phyloP scores from a whole-genome alignment of 37 sponge, comb jelly and placozoan species.

The Aphrocallistes beatrix region DNA sequence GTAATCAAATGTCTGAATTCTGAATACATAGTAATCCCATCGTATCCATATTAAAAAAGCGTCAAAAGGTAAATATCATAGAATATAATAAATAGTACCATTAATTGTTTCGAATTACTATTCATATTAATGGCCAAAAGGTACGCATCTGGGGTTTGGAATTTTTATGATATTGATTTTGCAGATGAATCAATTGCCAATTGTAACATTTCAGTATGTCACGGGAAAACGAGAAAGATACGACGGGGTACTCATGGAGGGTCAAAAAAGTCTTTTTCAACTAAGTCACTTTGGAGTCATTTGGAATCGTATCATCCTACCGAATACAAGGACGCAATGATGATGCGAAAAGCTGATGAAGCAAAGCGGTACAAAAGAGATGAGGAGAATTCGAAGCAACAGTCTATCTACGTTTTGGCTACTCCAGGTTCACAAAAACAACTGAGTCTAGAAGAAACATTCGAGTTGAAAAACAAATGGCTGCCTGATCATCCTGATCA shows the following conservation, averaged over 20 bases:
- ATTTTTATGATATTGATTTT: conserved; percentile 5
- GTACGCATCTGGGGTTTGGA: conserved; percentile 3
- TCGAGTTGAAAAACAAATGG: neutral
- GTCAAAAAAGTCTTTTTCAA: conserved; percentile 15
- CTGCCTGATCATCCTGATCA: neutral
- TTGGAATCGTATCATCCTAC: neutral
- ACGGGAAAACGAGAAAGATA: conserved; percentile 1
- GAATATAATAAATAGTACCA: no score
- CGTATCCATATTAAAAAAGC: no score
- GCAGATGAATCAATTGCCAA: neutral
- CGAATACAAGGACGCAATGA: neutral
- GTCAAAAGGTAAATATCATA: no score
- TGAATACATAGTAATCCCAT: no score
- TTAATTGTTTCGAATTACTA: no score
- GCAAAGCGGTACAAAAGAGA: neutral
- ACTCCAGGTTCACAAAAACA: neutral
- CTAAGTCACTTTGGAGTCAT: conserved; percentile 10
- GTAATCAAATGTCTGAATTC: no score
- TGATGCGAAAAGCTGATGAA: conserved; percentile 4
- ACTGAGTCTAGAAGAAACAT: conserved; percentile 8
- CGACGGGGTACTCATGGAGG: conserved; percentile 14
- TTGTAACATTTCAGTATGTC: neutral
- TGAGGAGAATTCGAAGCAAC: neutral
- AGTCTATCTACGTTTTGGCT: neutral
- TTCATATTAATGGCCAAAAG: neutral